These are phyloP conservation scores for Nycteola revayana DNA, from an alignment of 2,888 invertebrate species.

Conservation along the genomic window DNA sequence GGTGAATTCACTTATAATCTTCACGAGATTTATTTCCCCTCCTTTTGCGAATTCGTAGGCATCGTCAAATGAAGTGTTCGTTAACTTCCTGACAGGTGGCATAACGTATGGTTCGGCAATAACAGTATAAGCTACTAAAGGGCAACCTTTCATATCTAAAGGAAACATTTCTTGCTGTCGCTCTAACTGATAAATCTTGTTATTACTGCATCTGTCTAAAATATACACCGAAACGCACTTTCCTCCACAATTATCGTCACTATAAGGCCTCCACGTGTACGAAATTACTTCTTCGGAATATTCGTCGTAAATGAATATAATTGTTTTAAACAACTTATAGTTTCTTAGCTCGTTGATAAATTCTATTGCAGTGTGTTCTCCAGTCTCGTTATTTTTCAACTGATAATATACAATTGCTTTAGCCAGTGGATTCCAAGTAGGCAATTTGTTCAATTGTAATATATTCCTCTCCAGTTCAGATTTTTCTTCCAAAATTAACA, in stretches of 20 bases:
- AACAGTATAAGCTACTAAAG: slow-evolving; percentile 64
- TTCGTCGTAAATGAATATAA: slow-evolving; percentile 63
- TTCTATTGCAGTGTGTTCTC: slow-evolving; percentile 49
- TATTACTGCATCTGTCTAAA: slow-evolving; percentile 63
- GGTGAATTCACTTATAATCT: slow-evolving; percentile 69
- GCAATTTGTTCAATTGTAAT: slow-evolving; percentile 69
- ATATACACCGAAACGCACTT: slow-evolving; percentile 63
- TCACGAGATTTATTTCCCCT: slow-evolving; percentile 70
- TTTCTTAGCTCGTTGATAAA: slow-evolving; percentile 66
- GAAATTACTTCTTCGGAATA: slow-evolving; percentile 55
- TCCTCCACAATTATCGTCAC: slow-evolving; percentile 64
- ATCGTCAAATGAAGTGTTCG: slow-evolving; percentile 49
- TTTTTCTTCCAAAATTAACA: slow-evolving; percentile 76
- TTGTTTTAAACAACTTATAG: slow-evolving; percentile 64
- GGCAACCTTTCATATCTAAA: slow-evolving; percentile 64
- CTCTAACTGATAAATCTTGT: slow-evolving; percentile 47
- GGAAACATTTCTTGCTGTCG: slow-evolving; percentile 62
- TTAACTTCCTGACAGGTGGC: slow-evolving; percentile 55
- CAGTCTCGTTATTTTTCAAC: slow-evolving; percentile 49
- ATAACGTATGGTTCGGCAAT: slow-evolving; percentile 75
- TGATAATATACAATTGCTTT: slow-evolving; percentile 72
- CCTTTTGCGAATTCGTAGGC: slow-evolving; percentile 63
- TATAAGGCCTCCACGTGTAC: slow-evolving; percentile 73
- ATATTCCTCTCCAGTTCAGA: slow-evolving; percentile 69
- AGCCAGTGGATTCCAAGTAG: slow-evolving; percentile 78